Evolutionary conservation across 2,113 vertebrate genomes (phyloP), one percentile per base, ranked within the genome.

Genomic region (Albula goreensis): DNA sequence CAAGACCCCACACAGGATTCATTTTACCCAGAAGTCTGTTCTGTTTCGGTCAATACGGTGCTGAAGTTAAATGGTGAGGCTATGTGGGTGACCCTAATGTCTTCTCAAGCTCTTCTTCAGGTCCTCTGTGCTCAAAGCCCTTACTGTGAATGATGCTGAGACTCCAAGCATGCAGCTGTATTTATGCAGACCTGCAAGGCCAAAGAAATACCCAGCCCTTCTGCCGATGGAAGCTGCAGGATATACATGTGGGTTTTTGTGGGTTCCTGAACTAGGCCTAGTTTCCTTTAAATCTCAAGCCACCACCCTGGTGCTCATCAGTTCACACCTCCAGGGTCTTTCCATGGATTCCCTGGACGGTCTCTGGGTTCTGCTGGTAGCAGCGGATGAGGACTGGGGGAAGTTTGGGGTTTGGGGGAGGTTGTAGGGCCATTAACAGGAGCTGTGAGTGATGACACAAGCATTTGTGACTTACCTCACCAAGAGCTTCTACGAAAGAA

Each of bases 201-300:
- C 70, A 7, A n/a, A 74, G 70, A 74, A 31, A 74, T 74, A 74
- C 22, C 66, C 66, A 8, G n/a, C 7, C 17, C 56, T 15, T 2
- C 19, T 22, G 19, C 60, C 2, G 22, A 6, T 17, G 63, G 83
- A 85, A 77, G 83, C 78, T 85, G 48, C 48, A 80, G 74, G 77
- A 51, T 41, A 80, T 80, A 52, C 77, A 11, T 77, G 25, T 85
- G 78, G 84, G 84, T 50, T 85, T 85, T 53, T 85, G 84, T 85
- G 84, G 84, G 50, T 85, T 85, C 78, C 31, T 17, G 31, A 41
- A 25, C 19, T 60, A 84, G 77, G 52, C 60, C 5, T n/a, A 22
- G 77, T 85, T 85, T 85, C 84, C 77, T 80, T 85, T 80, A 80
- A 85, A 85, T 85, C 52, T 48, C 41, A 85, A 85, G 48, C 84